Evolutionary conservation across 2,113 vertebrate species (phyloP).

Genomic region (Prochilodus magdalenae): DNA sequence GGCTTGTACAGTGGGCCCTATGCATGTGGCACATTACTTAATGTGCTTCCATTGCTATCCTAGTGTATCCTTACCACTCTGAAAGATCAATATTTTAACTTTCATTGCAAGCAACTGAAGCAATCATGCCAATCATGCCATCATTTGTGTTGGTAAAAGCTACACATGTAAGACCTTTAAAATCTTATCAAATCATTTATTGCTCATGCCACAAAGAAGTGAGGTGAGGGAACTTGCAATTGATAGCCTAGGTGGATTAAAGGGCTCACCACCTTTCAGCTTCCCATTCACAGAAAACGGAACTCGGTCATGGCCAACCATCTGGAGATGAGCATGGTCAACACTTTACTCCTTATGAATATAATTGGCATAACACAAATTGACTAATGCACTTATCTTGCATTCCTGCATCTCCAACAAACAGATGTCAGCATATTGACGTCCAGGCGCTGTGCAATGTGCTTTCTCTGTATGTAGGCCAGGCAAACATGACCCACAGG

Average conservation of each 20-base stretch:
- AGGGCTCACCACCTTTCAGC: not conserved
- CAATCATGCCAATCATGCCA: no score
- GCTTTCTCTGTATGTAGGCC: not conserved
- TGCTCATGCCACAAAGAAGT: not conserved
- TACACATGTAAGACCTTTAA: not conserved
- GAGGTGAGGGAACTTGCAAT: not conserved
- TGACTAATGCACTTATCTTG: slow-evolving; percentile 24
- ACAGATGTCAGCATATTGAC: slow-evolving; percentile 1
- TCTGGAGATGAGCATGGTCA: not conserved
- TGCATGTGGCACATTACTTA: no score
- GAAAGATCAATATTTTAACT: no score
- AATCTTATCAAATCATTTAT: not conserved
- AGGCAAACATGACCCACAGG: not conserved
- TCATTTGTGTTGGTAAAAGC: not conserved
- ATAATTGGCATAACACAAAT: slow-evolving; percentile 9
- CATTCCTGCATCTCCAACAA: slow-evolving; percentile 8
- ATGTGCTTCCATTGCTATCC: no score
- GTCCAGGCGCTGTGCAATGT: not conserved
- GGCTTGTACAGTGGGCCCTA: no score
- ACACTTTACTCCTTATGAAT: slow-evolving; percentile 2
- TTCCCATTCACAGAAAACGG: not conserved
- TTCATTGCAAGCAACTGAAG: no score
- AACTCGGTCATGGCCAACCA: not conserved
- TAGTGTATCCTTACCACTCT: no score
- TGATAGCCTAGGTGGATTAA: not conserved